Conservation (phyloP, 2,113 vertebrate species). For the Circaetus cinerascens region DNA sequence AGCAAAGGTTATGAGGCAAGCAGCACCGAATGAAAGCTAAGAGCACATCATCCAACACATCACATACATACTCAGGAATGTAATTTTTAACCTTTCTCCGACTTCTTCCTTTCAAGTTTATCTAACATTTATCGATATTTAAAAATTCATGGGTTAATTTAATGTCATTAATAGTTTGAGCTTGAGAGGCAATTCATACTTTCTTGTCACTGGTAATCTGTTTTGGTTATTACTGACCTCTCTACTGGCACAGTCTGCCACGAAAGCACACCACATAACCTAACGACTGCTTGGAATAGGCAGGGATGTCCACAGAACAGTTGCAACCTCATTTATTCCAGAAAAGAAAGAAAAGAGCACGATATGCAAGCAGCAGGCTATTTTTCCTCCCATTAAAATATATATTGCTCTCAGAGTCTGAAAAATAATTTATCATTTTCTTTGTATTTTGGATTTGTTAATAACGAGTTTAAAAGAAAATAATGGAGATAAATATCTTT, state of each 20-base stretch:
- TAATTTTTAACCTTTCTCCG: neutral
- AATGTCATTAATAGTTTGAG: neutral
- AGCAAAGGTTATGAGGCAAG: neutral
- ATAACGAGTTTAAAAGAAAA: slow-evolving; percentile 54
- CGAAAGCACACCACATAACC: neutral
- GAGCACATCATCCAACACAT: neutral
- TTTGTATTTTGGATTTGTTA: slow-evolving; percentile 40
- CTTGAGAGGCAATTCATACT: neutral
- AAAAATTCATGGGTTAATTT: neutral
- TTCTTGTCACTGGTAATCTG: neutral
- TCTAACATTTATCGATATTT: neutral
- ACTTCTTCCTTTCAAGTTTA: neutral
- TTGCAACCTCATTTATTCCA: neutral
- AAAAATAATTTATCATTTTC: slow-evolving; percentile 26
- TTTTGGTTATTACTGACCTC: neutral
- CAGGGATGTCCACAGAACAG: neutral
- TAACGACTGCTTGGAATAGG: neutral
- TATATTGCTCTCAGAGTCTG: neutral
- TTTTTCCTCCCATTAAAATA: slow-evolving; percentile 7
- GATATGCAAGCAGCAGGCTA: neutral
- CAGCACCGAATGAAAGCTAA: neutral
- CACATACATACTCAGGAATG: neutral
- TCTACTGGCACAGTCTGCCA: neutral
- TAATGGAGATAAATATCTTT: slow-evolving; percentile 72
- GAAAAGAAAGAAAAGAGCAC: neutral